These are phyloP conservation scores for Baccha elongata DNA, from an alignment of 2,888 invertebrate genomes.

Conservation along the genomic window DNA sequence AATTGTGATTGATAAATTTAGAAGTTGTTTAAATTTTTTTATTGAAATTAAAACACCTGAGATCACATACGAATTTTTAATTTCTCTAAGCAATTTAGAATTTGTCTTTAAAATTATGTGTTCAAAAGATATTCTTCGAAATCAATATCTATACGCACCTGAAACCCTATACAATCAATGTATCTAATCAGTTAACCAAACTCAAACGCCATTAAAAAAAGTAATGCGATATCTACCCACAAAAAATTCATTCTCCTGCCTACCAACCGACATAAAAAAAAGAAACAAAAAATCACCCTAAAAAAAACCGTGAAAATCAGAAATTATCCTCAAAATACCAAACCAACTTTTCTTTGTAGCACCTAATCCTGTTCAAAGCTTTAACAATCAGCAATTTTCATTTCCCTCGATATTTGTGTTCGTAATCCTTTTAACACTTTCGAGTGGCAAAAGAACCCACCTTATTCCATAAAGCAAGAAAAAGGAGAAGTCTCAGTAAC, in stretches of 20 bases:
- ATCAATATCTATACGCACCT: neutral
- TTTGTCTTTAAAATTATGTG: too few species aligned
- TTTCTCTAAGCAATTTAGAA: too few species aligned
- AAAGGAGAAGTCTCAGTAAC: neutral
- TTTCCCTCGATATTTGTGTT: slow-evolving; percentile 27
- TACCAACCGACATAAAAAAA: neutral
- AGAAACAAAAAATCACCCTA: neutral
- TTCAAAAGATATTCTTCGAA: too few species aligned
- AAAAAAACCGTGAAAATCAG: slow-evolving; percentile 32
- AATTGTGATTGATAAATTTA: too few species aligned
- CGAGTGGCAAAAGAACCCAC: slow-evolving; percentile 20
- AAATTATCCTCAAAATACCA: slow-evolving; percentile 47
- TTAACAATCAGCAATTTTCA: slow-evolving; percentile 57
- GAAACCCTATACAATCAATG: slow-evolving; percentile 6
- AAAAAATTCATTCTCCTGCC: slow-evolving; percentile 4
- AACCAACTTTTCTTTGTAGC: slow-evolving; percentile 33
- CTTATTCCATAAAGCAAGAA: neutral
- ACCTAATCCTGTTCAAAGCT: slow-evolving; percentile 48
- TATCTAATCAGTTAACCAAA: slow-evolving; percentile 18
- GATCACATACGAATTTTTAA: too few species aligned
- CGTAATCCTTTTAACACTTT: slow-evolving; percentile 65
- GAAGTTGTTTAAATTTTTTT: too few species aligned
- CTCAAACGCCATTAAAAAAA: slow-evolving; percentile 13
- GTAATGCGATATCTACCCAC: slow-evolving; percentile 13
- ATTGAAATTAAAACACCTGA: too few species aligned